Base-by-base conservation (phyloP, 2,888 invertebrate genomes). In the Eupithecia subfuscata region DNA sequence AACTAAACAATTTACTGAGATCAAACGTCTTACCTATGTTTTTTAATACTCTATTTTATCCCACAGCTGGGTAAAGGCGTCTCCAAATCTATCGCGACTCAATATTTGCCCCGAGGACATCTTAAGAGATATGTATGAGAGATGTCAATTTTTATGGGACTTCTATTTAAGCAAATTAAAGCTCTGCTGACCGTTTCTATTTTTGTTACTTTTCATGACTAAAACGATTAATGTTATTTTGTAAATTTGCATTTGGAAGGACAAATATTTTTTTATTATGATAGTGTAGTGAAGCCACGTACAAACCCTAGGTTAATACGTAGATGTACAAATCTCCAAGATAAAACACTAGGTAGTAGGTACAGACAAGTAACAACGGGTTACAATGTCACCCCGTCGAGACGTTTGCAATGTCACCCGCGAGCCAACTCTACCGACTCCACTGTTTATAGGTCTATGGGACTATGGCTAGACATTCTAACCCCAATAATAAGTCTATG, bases 351-450 rank as follows among this genome's bases (percentile, higher is more conserved):
- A 0, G 60, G 6, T 60, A 14, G 60, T 25, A 25, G 25, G 25
- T 60, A 12, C 5, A 60, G 60, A 25, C 25, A 25, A 60, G 60
- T 0, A 60, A 60, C 60, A 60, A 25, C 60, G 25, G 60, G 60
- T 60, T 60, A 60, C 60, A 60, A 60, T 64, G 64, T 64, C 64
- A 64, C 64, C 30, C 34, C 16, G 25, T 40, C 25, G 64, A 30
- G 34, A 64, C 64, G 64, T 64, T 9, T 18, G 64, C 64, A 64
- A 64, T 64, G 64, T 60, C 64, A 64, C 18, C 64, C 34, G 64
- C 64, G 64, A 64, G 64, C 64, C 64, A 64, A 34, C 34, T 60
- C 60, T 25, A 60, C 60, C 22, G n/a, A 45, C 60, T 63, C 64
- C 30, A 70, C 48, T 40, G 60, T 60, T 14, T 60, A 25, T 60